phyloP scores from a whole-genome alignment of 2,113 vertebrate genomes.

The Cinclus mexicanus region DNA sequence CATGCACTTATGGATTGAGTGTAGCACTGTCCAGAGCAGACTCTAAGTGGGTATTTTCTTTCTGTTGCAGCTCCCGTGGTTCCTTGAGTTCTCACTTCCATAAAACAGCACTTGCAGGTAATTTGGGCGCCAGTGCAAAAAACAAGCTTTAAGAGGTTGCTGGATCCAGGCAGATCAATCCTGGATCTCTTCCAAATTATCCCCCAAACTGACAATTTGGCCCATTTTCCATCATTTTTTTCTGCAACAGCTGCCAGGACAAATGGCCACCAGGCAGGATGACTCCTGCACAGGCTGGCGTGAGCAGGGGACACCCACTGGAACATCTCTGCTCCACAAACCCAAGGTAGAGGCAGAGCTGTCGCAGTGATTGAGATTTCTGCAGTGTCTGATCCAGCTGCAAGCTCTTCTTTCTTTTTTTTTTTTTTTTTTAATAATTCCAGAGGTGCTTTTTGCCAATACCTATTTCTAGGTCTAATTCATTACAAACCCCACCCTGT shows the following conservation, averaged over 20 bases:
- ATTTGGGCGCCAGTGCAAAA: neutral
- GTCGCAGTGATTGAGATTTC: neutral
- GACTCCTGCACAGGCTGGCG: neutral
- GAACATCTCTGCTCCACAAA: neutral
- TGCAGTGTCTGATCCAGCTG: neutral
- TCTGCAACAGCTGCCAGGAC: neutral
- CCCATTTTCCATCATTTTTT: neutral
- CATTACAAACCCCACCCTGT: neutral
- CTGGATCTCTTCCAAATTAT: neutral
- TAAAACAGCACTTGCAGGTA: neutral
- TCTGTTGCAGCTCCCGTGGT: neutral
- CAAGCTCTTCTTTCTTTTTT: neutral
- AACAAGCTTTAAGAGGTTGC: fast-evolving
- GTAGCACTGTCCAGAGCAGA: neutral
- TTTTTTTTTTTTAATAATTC: neutral
- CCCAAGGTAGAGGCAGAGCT: neutral
- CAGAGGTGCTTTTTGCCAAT: neutral
- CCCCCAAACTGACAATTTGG: neutral
- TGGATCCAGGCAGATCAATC: neutral
- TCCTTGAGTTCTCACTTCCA: neutral
- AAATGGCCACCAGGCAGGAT: neutral
- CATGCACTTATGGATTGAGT: neutral
- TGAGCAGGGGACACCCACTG: neutral
- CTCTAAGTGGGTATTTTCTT: neutral
- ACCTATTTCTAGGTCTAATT: neutral